Percentiles rank a stretch among this genome's conserved stretches.
Conservation (phyloP, 2,797 vertebrate species). For the Leucoraja ocellata region DNA sequence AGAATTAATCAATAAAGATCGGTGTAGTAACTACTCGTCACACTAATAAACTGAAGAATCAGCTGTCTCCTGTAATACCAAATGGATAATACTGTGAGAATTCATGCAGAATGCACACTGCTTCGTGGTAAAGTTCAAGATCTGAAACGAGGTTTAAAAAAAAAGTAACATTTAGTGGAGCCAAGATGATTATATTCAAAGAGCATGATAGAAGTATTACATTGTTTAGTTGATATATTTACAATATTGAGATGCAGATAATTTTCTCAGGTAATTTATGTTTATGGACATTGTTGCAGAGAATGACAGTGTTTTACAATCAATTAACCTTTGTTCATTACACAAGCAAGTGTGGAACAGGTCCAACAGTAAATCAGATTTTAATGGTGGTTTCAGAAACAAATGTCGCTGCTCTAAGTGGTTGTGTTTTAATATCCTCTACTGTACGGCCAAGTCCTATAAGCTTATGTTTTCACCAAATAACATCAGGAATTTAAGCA, state of each 20-base stretch:
- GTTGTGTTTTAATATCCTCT: neutral
- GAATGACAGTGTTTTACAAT: neutral
- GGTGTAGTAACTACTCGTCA: too few species aligned
- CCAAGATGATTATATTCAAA: neutral
- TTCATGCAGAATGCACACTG: conserved; percentile 80
- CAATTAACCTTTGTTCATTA: neutral
- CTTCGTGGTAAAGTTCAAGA: conserved; percentile 81
- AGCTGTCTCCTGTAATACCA: conserved; percentile 56
- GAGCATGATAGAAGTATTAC: neutral
- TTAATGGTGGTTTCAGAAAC: neutral
- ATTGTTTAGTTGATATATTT: neutral
- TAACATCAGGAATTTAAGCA: neutral
- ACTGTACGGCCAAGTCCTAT: neutral
- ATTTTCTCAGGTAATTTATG: neutral
- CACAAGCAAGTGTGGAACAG: neutral
- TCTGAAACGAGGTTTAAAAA: conserved; percentile 58
- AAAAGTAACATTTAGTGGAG: neutral
- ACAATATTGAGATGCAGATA: neutral
- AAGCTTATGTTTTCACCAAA: neutral
- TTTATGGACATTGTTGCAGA: neutral
- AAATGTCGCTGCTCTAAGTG: neutral
- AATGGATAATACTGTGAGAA: conserved; percentile 81
- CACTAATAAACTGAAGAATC: neutral
- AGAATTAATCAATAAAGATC: neutral
- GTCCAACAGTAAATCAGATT: neutral